phyloP scores from a whole-genome alignment of 2,797 vertebrate genomes.

The Megaceryle alcyon region DNA sequence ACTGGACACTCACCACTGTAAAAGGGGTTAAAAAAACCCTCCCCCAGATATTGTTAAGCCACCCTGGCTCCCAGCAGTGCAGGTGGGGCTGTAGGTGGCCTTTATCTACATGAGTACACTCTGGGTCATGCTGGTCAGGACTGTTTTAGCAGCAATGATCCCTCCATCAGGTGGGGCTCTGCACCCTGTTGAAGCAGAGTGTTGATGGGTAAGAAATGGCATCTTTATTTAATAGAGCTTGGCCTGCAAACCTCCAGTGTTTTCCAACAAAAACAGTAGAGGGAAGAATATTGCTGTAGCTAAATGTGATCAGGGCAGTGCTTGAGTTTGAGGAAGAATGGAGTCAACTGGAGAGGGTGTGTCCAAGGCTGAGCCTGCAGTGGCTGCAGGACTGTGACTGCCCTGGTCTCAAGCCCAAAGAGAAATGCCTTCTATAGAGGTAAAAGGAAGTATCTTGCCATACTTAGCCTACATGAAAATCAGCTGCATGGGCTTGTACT shows the following conservation, averaged over 20 bases:
- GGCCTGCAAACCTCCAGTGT: not conserved
- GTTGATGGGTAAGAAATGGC: not conserved
- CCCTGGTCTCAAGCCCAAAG: not conserved
- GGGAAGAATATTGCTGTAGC: too few species aligned
- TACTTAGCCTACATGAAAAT: not conserved
- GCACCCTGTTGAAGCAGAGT: not conserved
- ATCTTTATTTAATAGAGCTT: not conserved
- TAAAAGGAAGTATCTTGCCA: not conserved
- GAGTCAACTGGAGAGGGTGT: not conserved
- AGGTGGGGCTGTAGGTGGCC: not conserved
- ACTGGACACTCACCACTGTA: not conserved
- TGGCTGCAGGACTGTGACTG: not conserved
- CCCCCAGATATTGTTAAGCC: not conserved
- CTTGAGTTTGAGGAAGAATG: not conserved
- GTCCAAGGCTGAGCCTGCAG: not conserved
- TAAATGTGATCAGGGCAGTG: not conserved
- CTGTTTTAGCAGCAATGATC: fast-evolving
- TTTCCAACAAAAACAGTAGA: not conserved
- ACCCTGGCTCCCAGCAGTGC: not conserved
- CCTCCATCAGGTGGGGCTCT: not conserved
- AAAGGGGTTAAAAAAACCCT: not conserved
- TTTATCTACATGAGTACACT: not conserved
- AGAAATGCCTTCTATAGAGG: not conserved
- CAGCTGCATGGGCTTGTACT: not conserved
- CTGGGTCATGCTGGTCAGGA: not conserved